A percentile compares a stretch with the other conserved stretches of the same genome.
Conservation (phyloP, 2,113 vertebrate genomes). For the Indicator indicator region DNA sequence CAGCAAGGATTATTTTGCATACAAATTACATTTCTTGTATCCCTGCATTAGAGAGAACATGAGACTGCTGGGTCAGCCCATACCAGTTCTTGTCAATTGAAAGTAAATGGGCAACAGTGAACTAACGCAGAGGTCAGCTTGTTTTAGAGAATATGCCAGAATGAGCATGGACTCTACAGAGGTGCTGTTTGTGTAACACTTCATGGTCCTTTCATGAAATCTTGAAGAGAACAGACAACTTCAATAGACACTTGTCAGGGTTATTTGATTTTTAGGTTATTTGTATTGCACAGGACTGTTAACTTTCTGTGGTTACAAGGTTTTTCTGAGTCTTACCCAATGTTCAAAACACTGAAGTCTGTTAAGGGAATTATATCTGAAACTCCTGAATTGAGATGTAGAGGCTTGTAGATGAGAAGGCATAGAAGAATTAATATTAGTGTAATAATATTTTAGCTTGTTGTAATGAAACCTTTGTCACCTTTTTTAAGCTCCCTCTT, state of each 20-base stretch:
- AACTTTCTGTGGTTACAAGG: background rate
- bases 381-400: background rate
- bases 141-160: background rate
- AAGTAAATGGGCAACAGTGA: background rate
- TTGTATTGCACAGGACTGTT: background rate
- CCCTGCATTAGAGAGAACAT: rapidly evolving
- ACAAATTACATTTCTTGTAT: background rate
- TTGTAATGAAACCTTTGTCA: background rate
- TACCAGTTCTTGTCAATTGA: background rate
- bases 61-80: background rate
- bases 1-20: background rate
- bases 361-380: background rate
- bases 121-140: background rate
- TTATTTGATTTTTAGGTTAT: background rate
- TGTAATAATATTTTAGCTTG: background rate
- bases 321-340: background rate
- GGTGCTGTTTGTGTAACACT: background rate
- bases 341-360: background rate
- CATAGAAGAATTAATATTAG: too few relatives aligned
- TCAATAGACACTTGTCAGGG: background rate
- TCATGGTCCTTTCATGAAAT: background rate
- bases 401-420: background rate
- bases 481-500: background rate
- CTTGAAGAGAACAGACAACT: background rate
- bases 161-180: background rate